Evolutionary conservation across 2,888 invertebrate species (phyloP).

Genomic region (Calameuta pallipes): DNA sequence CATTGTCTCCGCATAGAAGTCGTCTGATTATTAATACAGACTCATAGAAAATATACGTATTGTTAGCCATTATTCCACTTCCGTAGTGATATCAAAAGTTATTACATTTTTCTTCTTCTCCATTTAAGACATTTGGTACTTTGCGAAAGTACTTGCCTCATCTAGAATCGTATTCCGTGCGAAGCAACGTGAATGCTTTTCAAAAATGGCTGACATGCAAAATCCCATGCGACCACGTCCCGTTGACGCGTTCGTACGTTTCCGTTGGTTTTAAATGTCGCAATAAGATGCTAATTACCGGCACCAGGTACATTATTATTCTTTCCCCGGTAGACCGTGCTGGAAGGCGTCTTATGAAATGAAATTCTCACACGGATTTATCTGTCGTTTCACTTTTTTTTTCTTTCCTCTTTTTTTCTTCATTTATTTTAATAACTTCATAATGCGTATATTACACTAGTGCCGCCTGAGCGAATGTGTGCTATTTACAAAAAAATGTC

Average conservation of each 20-base stretch:
- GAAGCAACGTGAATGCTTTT: not conserved
- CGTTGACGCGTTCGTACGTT: not conserved
- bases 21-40: not conserved
- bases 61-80: not conserved
- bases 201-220: not conserved
- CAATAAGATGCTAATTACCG: constrained; percentile 56
- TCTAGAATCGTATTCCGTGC: not conserved
- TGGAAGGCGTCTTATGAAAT: constrained; percentile 46
- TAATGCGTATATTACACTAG: constrained; percentile 1
- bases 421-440: constrained; percentile 6
- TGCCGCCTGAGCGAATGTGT: not conserved
- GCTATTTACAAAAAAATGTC: not conserved
- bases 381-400: constrained; percentile 2
- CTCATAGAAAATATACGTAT: not conserved
- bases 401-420: constrained; percentile 2
- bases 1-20: constrained; percentile 13
- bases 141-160: not conserved
- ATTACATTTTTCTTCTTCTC: not conserved
- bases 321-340: constrained; percentile 28
- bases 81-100: not conserved
- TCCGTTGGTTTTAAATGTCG: not conserved
- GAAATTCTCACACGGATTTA: constrained; percentile 56
- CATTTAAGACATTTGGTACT: not conserved
- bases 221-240: not conserved
- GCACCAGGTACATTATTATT: constrained; percentile 50